Evolutionary conservation across 2,113 vertebrate genomes (phyloP).

Genomic region (Calyptomena viridis): DNA sequence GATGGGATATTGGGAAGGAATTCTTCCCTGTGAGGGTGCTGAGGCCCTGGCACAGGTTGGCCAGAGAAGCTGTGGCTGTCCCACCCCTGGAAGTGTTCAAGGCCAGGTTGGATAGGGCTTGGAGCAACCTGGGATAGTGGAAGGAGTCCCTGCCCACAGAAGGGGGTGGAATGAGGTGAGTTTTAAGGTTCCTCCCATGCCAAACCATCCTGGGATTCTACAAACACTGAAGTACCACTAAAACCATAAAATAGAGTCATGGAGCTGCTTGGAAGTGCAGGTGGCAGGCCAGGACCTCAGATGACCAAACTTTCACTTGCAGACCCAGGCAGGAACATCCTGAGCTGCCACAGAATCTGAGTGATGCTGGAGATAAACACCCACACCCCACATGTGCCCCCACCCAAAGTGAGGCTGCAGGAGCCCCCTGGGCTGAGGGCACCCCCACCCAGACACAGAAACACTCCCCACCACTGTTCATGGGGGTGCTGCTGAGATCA

Average conservation of each 20-base stretch:
- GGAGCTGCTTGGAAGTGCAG: neutral
- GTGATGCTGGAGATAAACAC: neutral
- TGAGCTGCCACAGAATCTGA: neutral
- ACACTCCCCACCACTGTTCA: neutral
- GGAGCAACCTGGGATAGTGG: rapidly evolving
- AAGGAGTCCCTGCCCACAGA: neutral
- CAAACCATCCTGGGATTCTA: neutral
- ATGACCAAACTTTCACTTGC: neutral
- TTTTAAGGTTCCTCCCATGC: neutral
- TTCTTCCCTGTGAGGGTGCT: rapidly evolving
- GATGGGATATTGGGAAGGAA: rapidly evolving
- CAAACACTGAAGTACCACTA: neutral
- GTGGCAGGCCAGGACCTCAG: neutral
- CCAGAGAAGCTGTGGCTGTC: neutral
- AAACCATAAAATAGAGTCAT: neutral
- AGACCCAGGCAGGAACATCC: neutral
- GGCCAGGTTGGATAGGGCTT: rapidly evolving
- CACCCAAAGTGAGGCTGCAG: neutral
- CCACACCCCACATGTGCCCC: neutral
- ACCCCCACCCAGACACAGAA: neutral
- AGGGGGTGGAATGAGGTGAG: neutral
- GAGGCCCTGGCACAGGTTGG: neutral
- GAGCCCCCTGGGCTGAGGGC: neutral
- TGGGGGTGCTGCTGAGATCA: rapidly evolving
- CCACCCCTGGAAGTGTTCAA: neutral